Conservation (phyloP, 2,797 vertebrate genomes). For the Emys orbicularis region DNA sequence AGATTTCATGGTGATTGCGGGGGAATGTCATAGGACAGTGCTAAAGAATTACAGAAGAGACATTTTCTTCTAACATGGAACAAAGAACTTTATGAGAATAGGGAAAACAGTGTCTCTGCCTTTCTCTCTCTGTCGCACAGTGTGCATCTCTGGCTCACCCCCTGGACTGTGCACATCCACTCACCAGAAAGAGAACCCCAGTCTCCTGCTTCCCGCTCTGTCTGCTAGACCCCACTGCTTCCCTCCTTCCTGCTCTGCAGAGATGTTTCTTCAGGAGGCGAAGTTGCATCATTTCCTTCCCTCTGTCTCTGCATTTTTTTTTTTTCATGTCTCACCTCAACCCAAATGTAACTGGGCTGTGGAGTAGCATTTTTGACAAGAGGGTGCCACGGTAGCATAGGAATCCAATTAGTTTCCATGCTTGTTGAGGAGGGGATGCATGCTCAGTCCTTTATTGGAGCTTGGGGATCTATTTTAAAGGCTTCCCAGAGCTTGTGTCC, state of each 20-base stretch:
- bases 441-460: background rate
- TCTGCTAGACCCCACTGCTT: background rate
- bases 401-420: background rate
- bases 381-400: no score
- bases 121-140: no score
- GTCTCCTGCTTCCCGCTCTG: background rate
- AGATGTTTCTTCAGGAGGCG: background rate
- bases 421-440: background rate
- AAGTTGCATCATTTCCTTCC: background rate
- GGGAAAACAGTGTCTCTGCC: background rate
- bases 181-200: no score
- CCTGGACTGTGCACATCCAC: no score
- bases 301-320: background rate
- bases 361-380: background rate
- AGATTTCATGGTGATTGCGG: background rate
- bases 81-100: background rate
- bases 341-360: background rate
- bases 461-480: background rate
- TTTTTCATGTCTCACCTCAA: background rate
- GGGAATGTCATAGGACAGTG: background rate
- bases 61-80: no score
- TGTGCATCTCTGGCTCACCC: no score
- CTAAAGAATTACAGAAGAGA: background rate
- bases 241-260: background rate
- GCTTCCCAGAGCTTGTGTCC: background rate